Percentiles rank a stretch among this genome's conserved stretches.
These are phyloP conservation scores for Epistrophe grossulariae DNA, from an alignment of 2,888 invertebrate species.

Conservation along the genomic window DNA sequence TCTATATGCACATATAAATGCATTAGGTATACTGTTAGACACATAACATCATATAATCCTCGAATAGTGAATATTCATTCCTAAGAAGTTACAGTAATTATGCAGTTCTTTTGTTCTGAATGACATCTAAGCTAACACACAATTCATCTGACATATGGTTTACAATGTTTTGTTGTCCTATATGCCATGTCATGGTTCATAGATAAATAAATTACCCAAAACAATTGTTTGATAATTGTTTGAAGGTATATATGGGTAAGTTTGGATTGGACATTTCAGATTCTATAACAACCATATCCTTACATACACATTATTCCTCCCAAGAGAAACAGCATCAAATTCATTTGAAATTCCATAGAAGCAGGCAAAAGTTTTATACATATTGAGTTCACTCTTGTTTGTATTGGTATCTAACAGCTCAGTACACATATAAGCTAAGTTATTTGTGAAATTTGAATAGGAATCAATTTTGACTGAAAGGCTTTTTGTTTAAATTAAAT, in stretches of 20 bases:
- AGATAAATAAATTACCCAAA: conserved; percentile 61
- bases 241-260: conserved; percentile 19
- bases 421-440: background rate
- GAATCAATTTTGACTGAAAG: conserved; percentile 45
- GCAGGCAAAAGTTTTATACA: conserved; percentile 12
- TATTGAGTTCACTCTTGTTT: conserved; percentile 10
- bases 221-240: conserved; percentile 64
- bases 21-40: conserved; percentile 14
- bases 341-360: conserved; percentile 46
- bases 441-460: conserved; percentile 37
- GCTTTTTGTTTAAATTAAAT: conserved; percentile 43
- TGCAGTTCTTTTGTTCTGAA: conserved; percentile 44
- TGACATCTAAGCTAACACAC: background rate
- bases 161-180: conserved; percentile 34
- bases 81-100: conserved; percentile 49
- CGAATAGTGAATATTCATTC: background rate
- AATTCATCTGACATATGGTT: conserved; percentile 4
- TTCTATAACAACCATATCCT: background rate
- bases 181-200: conserved; percentile 32
- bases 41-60: background rate
- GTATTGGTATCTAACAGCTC: background rate
- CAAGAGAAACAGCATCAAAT: conserved; percentile 30
- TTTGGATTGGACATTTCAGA: conserved; percentile 33
- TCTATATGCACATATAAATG: conserved; percentile 18
- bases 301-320: background rate